These are phyloP conservation scores for Adineta ricciae DNA, from an alignment of 2,888 invertebrate species.

Conservation along the genomic window DNA sequence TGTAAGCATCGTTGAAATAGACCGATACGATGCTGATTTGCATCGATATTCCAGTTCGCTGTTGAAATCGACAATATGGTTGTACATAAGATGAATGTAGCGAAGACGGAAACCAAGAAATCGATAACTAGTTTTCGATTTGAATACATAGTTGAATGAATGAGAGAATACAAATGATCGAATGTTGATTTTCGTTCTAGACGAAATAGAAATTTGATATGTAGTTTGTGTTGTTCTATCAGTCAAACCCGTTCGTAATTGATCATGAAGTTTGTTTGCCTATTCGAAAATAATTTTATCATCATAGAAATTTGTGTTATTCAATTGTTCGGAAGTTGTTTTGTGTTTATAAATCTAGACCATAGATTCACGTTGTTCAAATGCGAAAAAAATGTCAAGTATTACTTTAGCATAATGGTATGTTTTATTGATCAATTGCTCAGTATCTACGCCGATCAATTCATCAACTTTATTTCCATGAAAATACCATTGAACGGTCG, in stretches of 20 bases:
- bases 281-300: background rate
- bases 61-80: background rate
- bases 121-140: background rate
- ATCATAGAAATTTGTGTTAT: background rate
- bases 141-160: background rate
- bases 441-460: background rate
- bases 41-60: background rate
- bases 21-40: background rate
- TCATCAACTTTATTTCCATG: slow-evolving; percentile 12
- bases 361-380: too few relatives aligned
- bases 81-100: background rate
- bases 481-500: background rate
- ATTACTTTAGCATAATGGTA: background rate
- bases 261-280: background rate
- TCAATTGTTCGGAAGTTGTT: background rate
- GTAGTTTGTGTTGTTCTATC: background rate
- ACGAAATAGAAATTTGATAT: background rate
- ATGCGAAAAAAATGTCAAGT: too few relatives aligned
- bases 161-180: too few relatives aligned
- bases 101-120: background rate
- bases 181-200: too few relatives aligned
- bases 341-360: background rate
- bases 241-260: background rate
- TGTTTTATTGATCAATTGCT: background rate
- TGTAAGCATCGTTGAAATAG: background rate